Percentiles rank a stretch among this genome's conserved stretches.
These are phyloP conservation scores for Xylocopa sonorina DNA, from an alignment of 1,140 invertebrate genomes.

Conservation along the genomic window DNA sequence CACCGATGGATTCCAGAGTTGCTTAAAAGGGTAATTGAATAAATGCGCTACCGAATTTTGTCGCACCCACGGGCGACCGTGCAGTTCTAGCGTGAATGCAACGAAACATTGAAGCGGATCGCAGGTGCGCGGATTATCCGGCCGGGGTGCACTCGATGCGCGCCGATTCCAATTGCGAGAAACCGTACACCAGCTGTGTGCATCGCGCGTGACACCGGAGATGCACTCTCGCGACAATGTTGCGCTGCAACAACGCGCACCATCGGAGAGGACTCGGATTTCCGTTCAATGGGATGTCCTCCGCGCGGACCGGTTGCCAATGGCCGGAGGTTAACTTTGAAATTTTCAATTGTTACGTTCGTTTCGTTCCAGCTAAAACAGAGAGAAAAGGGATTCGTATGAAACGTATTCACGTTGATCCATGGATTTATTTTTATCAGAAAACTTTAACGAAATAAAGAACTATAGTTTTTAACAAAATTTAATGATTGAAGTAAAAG, in stretches of 20 bases:
- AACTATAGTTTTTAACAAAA: neutral
- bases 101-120: constrained; percentile 35
- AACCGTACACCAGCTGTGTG: constrained; percentile 57
- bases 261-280: constrained; percentile 23
- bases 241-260: constrained; percentile 40
- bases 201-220: constrained; percentile 60
- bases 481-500: too few relatives aligned
- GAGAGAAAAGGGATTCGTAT: neutral
- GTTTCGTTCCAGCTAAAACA: neutral
- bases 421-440: neutral
- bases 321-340: neutral
- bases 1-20: too few relatives aligned
- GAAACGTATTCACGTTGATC: neutral
- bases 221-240: constrained; percentile 53
- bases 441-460: neutral
- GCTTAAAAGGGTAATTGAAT: neutral
- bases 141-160: constrained; percentile 51
- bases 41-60: neutral
- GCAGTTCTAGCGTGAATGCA: neutral
- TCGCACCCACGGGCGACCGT: neutral
- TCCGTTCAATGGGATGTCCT: neutral
- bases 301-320: neutral
- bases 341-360: neutral
- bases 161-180: constrained; percentile 66
- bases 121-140: constrained; percentile 48